Evolutionary conservation across 2,888 invertebrate genomes (phyloP), one percentile per base, ranked within the genome.

Genomic region (Nysson spinosus): DNA sequence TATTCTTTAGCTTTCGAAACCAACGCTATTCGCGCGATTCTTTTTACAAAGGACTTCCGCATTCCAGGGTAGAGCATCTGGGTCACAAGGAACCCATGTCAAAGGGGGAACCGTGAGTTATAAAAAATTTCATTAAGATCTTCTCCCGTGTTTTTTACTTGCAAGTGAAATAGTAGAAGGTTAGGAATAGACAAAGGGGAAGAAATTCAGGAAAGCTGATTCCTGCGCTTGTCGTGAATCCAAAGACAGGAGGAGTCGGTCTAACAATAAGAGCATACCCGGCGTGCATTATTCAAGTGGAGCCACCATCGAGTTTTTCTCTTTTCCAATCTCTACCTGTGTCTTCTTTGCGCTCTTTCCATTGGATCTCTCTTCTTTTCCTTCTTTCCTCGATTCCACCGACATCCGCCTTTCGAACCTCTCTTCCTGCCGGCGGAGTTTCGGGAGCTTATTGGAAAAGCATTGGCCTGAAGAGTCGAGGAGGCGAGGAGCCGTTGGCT

Each of bases 401-500:
- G 4, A 16, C n/a, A 12, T 30, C 32, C 40, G 57, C 37, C 50
- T 37, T 43, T 37, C 28, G 39, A 46, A 28, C 63, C 46, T 49
- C 55, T 56, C 60, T 17, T 39, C 20, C 47, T 35, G 43, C 49
- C 44, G 52, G 47, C 46, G 16, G 61, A 68, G 68, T 65, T 74
- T 67, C 58, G 37, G 50, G 55, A 66, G 61, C 71, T 78, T 77
- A 79, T 77, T 71, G 77, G 66, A 69, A 75, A 73, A 69, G 55
- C 69, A 67, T 75, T 42, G 61, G 54, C 40, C 42, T 37, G n/a
- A n/a, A n/a, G n/a, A n/a, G n/a, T n/a, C n/a, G n/a, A n/a, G n/a
- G n/a, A n/a, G n/a, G n/a, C 49, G 54, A 32, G 58, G 46, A 35
- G 19, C 40, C 30, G 49, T 46, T 47, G 52, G 56, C 62, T 63